Evolutionary conservation across 2,113 vertebrate genomes (phyloP).

Genomic region (Talpa occidentalis): DNA sequence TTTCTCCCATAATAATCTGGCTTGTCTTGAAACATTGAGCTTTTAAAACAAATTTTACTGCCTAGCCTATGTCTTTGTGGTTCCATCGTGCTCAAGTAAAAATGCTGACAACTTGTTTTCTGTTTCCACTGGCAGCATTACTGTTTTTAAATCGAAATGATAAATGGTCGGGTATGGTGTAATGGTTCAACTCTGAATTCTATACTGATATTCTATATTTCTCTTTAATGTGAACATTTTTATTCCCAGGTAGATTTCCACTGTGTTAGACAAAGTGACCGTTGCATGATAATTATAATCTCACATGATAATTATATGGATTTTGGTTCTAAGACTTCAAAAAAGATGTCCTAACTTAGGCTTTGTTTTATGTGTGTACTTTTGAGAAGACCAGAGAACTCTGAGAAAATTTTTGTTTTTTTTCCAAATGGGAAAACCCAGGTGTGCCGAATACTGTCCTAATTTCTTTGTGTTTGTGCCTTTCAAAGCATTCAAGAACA

Average conservation of each 20-base stretch:
- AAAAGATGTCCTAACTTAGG: neutral
- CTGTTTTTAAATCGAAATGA: constrained; percentile 80
- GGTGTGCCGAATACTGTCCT: constrained; percentile 39
- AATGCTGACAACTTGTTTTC: constrained; percentile 84
- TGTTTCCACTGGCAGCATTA: constrained; percentile 82
- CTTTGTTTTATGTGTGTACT: neutral
- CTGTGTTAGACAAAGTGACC: neutral
- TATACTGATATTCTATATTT: constrained; percentile 65
- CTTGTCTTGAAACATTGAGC: constrained; percentile 77
- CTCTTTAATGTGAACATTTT: constrained; percentile 62
- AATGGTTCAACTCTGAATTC: constrained; percentile 53
- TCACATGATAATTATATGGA: constrained; percentile 19
- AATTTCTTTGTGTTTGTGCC: constrained; percentile 42
- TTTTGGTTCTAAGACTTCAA: constrained; percentile 5
- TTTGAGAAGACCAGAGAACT: neutral
- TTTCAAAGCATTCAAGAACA: constrained; percentile 51
- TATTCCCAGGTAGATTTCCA: constrained; percentile 69
- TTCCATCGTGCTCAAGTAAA: constrained; percentile 76
- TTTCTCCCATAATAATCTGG: constrained; percentile 78
- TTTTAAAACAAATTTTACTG: constrained; percentile 79
- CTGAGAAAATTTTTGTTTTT: constrained; percentile 2
- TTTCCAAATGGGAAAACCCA: constrained; percentile 25
- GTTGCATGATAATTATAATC: constrained; percentile 27
- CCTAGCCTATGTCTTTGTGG: constrained; percentile 76
- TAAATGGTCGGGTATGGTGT: constrained; percentile 72